Conservation (phyloP, 2,888 invertebrate species). For the Acleris emargana region DNA sequence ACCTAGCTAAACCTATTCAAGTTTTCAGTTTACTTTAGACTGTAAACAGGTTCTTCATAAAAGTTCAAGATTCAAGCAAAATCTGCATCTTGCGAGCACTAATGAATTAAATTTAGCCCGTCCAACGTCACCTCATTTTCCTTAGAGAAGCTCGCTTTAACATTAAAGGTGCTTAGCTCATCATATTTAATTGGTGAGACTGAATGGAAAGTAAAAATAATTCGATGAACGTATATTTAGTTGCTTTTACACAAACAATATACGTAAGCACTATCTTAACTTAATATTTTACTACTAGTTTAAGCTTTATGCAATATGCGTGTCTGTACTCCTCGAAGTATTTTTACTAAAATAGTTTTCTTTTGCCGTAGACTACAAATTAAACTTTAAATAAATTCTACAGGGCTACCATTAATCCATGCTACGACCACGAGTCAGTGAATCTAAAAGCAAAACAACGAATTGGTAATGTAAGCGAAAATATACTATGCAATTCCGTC, state of each 20-base stretch:
- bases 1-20: neutral
- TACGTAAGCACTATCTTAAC: too few species aligned
- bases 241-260: neutral
- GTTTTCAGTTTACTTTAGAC: neutral
- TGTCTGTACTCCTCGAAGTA: too few species aligned
- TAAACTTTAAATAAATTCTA: too few species aligned
- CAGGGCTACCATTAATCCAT: neutral
- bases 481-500: constrained; percentile 13
- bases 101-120: constrained; percentile 33
- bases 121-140: constrained; percentile 26
- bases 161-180: constrained; percentile 6
- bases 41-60: constrained; percentile 1
- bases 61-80: constrained; percentile 18
- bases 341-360: too few species aligned
- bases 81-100: constrained; percentile 32
- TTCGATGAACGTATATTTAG: neutral
- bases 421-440: constrained; percentile 5
- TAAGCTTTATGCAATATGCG: too few species aligned
- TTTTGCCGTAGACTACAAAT: neutral
- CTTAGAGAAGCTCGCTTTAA: constrained; percentile 3
- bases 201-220: neutral
- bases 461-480: constrained; percentile 5
- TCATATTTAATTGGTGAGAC: constrained; percentile 15
- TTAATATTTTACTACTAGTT: too few species aligned
- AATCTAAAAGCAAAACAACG: constrained; percentile 1